These are phyloP conservation scores for Onychostoma macrolepis DNA, from an alignment of 2,113 vertebrate species.

Conservation along the genomic window DNA sequence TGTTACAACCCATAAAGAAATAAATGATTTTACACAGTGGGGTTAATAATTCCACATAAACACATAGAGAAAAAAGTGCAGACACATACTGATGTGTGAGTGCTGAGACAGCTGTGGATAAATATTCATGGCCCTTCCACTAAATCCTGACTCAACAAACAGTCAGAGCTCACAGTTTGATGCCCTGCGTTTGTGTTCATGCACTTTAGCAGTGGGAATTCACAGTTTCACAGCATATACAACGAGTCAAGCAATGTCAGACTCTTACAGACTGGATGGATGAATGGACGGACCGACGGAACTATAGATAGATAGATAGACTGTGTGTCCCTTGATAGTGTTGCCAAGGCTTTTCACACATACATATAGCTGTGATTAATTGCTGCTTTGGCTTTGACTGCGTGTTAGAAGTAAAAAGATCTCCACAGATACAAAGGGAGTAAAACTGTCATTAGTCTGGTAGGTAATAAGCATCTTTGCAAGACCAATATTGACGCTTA, in stretches of 20 bases:
- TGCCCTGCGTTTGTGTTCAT: neutral
- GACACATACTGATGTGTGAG: neutral
- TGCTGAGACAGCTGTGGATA: conserved; percentile 21
- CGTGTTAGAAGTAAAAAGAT: neutral
- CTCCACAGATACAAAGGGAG: neutral
- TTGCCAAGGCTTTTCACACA: neutral
- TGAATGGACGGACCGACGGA: neutral
- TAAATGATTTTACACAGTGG: neutral
- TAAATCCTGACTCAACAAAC: conserved; percentile 21
- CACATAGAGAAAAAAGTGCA: neutral
- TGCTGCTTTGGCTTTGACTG: neutral
- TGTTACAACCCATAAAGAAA: neutral
- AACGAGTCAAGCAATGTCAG: neutral
- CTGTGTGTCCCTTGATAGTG: neutral
- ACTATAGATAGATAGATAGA: neutral
- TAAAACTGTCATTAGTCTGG: neutral
- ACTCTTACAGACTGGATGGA: neutral
- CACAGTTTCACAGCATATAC: neutral
- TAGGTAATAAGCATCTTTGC: neutral
- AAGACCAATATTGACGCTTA: neutral
- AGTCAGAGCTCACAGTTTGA: neutral
- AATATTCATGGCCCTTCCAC: conserved; percentile 22
- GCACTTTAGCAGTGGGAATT: neutral
- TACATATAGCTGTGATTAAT: neutral
- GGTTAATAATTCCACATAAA: conserved; percentile 5